Conservation (phyloP, 1,140 invertebrate species). For the Watersipora subatra region DNA sequence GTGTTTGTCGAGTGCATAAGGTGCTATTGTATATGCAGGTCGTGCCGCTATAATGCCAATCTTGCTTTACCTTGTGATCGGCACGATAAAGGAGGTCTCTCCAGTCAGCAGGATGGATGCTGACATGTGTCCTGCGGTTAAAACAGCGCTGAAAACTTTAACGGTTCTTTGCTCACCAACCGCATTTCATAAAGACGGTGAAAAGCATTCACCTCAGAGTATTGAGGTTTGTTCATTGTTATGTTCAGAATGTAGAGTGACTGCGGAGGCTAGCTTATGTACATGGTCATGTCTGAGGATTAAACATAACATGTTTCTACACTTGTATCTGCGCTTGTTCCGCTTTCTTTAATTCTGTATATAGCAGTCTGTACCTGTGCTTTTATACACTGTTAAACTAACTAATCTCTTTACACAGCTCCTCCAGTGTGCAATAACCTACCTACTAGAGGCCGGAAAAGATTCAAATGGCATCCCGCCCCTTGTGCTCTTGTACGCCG, state of each 20-base stretch:
- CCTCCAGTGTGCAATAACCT: not conserved
- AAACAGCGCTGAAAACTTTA: not conserved
- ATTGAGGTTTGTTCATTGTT: not conserved
- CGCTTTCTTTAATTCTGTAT: too few relatives aligned
- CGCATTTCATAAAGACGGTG: not conserved
- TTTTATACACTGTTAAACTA: too few relatives aligned
- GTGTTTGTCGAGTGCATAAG: too few relatives aligned
- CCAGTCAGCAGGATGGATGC: not conserved
- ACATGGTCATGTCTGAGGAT: too few relatives aligned
- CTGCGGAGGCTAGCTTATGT: too few relatives aligned
- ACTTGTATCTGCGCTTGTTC: too few relatives aligned
- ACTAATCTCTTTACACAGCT: too few relatives aligned
- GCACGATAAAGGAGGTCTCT: not conserved
- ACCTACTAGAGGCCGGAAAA: not conserved
- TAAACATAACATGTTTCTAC: too few relatives aligned
- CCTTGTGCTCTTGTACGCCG: not conserved
- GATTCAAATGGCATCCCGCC: not conserved
- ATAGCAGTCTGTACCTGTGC: too few relatives aligned
- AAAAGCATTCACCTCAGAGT: not conserved
- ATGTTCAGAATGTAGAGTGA: too few relatives aligned
- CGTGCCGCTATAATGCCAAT: not conserved
- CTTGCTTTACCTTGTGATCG: not conserved
- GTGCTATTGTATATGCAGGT: too few relatives aligned
- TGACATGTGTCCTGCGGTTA: not conserved
- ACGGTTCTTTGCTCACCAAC: slow-evolving; percentile 2